Percentiles rank a stretch among this genome's conserved stretches.
Conservation (phyloP, 2,888 invertebrate genomes). For the Epirrita christyi region DNA sequence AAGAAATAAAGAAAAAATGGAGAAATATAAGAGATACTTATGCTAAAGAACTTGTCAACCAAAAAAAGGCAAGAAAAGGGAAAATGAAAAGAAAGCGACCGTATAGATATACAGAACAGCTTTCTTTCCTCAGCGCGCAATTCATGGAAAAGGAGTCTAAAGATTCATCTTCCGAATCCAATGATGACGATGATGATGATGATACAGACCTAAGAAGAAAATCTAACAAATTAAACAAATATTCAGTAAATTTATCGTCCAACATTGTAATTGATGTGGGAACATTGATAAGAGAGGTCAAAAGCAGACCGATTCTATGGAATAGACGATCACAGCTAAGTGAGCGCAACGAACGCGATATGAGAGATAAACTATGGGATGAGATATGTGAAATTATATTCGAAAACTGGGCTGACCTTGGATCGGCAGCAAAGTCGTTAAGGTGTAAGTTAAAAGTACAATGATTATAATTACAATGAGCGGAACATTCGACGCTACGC, state of each 20-base stretch:
- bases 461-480: neutral
- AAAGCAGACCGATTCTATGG: slow-evolving; percentile 19
- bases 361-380: slow-evolving; percentile 8
- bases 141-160: slow-evolving; percentile 1
- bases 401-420: slow-evolving; percentile 14
- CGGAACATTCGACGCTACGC: too few species aligned
- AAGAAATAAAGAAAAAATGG: slow-evolving; percentile 32
- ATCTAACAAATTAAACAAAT: neutral
- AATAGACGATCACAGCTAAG: slow-evolving; percentile 12
- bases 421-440: slow-evolving; percentile 7
- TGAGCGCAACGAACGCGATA: slow-evolving; percentile 1
- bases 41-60: slow-evolving; percentile 18
- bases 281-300: slow-evolving; percentile 15
- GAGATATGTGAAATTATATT: slow-evolving; percentile 17
- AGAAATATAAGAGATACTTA: slow-evolving; percentile 25
- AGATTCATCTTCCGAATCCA: neutral
- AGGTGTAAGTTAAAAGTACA: slow-evolving; percentile 11
- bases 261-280: slow-evolving; percentile 3
- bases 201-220: neutral
- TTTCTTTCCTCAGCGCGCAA: slow-evolving; percentile 9
- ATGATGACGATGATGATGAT: slow-evolving; percentile 10
- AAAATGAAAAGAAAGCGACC: slow-evolving; percentile 19
- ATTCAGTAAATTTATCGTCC: neutral
- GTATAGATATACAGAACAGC: slow-evolving; percentile 9
- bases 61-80: slow-evolving; percentile 18